Evolutionary conservation across 2,797 vertebrate genomes (phyloP).

Genomic region (Pantherophis alleghaniensis): DNA sequence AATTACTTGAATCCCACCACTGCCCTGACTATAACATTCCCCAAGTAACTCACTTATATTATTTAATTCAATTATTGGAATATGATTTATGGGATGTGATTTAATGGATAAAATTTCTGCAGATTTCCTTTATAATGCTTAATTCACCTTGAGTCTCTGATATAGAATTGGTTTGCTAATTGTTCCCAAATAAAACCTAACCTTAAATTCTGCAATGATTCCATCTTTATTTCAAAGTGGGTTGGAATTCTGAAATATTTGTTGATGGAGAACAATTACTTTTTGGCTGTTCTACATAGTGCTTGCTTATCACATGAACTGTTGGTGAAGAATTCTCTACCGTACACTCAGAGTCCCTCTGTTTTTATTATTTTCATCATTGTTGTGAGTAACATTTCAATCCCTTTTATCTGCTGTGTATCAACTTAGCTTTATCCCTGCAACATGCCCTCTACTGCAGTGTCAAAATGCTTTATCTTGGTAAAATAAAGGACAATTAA

Average conservation of each 20-base stretch:
- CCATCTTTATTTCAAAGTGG: background rate
- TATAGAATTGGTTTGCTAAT: background rate
- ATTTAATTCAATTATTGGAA: background rate
- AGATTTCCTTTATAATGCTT: background rate
- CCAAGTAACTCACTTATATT: background rate
- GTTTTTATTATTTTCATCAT: background rate
- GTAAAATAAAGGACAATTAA: background rate
- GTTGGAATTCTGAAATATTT: background rate
- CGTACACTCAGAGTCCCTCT: background rate
- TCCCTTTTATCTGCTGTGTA: background rate
- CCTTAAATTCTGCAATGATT: background rate
- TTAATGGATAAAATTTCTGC: background rate
- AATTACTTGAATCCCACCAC: too few relatives aligned
- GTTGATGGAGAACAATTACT: background rate
- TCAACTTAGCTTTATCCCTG: background rate
- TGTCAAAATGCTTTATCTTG: background rate
- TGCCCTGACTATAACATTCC: background rate
- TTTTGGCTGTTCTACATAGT: background rate
- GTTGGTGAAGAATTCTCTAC: background rate
- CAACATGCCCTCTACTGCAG: rapidly evolving
- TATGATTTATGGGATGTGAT: background rate
- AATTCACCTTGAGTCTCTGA: background rate
- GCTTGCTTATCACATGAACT: background rate
- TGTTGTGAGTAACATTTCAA: background rate
- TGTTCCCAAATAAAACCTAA: background rate